Percentiles rank a stretch among this genome's conserved stretches.
Evolutionary conservation across 2,797 vertebrate genomes (phyloP).

Genomic region (Syngnathus acus): DNA sequence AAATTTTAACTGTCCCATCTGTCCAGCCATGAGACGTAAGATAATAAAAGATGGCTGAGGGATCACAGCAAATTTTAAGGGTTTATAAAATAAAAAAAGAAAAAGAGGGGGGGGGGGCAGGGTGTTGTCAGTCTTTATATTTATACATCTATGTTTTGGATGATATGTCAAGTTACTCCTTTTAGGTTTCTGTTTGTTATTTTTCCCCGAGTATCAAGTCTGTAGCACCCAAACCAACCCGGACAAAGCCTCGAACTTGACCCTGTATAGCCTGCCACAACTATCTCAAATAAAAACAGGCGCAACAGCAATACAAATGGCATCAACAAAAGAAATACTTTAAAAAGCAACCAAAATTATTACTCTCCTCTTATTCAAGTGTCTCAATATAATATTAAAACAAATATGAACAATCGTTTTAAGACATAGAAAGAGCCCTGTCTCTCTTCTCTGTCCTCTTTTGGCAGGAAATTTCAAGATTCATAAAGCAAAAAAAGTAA

Average conservation of each 20-base stretch:
- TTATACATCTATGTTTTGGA: slow-evolving; percentile 44
- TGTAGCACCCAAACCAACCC: slow-evolving; percentile 53
- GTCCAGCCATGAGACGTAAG: background rate
- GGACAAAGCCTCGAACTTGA: slow-evolving; percentile 47
- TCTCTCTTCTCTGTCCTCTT: slow-evolving; percentile 56
- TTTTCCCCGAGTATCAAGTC: slow-evolving; percentile 32
- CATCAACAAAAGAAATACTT: slow-evolving; percentile 59
- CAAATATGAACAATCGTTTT: slow-evolving; percentile 57
- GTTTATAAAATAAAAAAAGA: slow-evolving; percentile 3
- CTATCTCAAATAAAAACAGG: slow-evolving; percentile 56
- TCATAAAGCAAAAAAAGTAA: slow-evolving; percentile 46
- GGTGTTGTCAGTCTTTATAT: slow-evolving; percentile 43
- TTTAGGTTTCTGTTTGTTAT: slow-evolving; percentile 41
- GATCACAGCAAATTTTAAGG: slow-evolving; percentile 35
- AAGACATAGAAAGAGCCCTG: slow-evolving; percentile 43
- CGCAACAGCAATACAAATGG: slow-evolving; percentile 58
- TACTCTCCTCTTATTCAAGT: slow-evolving; percentile 70
- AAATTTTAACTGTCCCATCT: slow-evolving; percentile 5
- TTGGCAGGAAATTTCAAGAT: slow-evolving; percentile 66
- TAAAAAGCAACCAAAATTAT: slow-evolving; percentile 67
- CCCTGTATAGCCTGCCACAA: slow-evolving; percentile 51
- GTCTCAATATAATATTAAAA: slow-evolving; percentile 65
- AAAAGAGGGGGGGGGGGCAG: slow-evolving; percentile 1
- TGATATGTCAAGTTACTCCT: slow-evolving; percentile 67
- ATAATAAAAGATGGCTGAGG: slow-evolving; percentile 21